A percentile compares a stretch with the other conserved stretches of the same genome.
Conservation (phyloP, 2,888 invertebrate genomes). For the Galerucella calmariensis region DNA sequence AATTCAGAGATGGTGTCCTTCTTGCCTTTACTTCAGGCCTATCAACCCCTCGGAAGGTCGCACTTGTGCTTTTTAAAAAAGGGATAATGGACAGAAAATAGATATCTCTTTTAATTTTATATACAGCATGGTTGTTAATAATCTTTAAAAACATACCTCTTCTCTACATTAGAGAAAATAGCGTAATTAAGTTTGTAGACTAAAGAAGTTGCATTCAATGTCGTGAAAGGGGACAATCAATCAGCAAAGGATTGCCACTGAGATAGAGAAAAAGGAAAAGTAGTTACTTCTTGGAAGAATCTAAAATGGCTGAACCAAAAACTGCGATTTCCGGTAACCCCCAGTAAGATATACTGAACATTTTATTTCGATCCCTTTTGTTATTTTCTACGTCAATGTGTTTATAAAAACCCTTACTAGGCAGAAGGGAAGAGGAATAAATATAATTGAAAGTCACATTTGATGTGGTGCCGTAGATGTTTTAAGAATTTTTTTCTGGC, state of each 20-base stretch:
- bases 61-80: not conserved
- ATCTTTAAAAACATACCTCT: too few relatives aligned
- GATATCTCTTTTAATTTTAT: too few relatives aligned
- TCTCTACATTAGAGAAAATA: too few relatives aligned
- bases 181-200: too few relatives aligned
- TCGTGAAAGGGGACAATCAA: too few relatives aligned
- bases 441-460: conserved; percentile 50
- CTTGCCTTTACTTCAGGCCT: conserved; percentile 40
- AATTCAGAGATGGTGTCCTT: conserved; percentile 54
- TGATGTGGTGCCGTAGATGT: conserved; percentile 36
- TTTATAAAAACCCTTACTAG: conserved; percentile 46
- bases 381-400: conserved; percentile 13
- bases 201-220: too few relatives aligned
- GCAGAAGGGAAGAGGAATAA: conserved; percentile 47
- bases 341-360: not conserved
- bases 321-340: not conserved
- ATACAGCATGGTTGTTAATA: too few relatives aligned
- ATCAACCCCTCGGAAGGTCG: conserved; percentile 23
- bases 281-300: too few relatives aligned
- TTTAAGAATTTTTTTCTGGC: conserved; percentile 29
- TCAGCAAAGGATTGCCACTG: too few relatives aligned
- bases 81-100: not conserved
- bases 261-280: too few relatives aligned
- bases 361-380: conserved; percentile 15
- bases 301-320: too few relatives aligned